Evolutionary conservation across 2,888 invertebrate genomes (phyloP), one percentile per base, ranked within the genome.

Genomic region (Athalia cordata): DNA sequence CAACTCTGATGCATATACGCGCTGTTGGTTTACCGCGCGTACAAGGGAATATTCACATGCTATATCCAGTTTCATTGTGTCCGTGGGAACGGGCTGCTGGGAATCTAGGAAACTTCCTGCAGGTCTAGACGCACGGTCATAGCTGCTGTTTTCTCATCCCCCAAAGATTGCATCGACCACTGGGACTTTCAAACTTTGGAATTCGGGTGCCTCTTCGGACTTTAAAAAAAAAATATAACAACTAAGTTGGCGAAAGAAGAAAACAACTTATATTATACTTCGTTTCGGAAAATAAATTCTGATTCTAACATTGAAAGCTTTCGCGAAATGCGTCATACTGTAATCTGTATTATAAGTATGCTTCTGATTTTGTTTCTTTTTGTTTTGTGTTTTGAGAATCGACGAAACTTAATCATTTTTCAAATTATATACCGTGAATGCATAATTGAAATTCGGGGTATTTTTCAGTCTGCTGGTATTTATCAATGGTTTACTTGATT

Each of bases 21-120:
- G n/a, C 55, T 7, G 55, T 59, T 47, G 59, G 70, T 47, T 72
- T 47, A 72, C 59, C 59, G 15, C 55, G 11, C 59, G 45, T 72
- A 47, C 45, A 13, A 57, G 9, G n/a, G 57, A 45, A 72, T 72
- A 57, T 72, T 72, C 70, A 59, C 59, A 57, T 52, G 55, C n/a
- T n/a, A 11, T 55, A 11, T 70, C 68, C 15, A 70, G 70, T 59
- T 72, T 72, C 70, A 72, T 72, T 72, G 59, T 72, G 57, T 72
- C 13, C 59, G 70, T 72, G 70, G 59, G 13, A 72, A 72, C 57
- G 57, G 57, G 70, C 6, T 72, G 29, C 57, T 11, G 59, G 45
- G 57, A 72, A 72, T 72, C 57, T 72, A 50, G 59, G 70, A 72
- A 72, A 72, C 59, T 72, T 72, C 59, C n/a, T 29, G 29, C 29